Evolutionary conservation across 2,888 invertebrate species (phyloP), one percentile per base, ranked within the genome.

Genomic region (Calliphora vomitoria): DNA sequence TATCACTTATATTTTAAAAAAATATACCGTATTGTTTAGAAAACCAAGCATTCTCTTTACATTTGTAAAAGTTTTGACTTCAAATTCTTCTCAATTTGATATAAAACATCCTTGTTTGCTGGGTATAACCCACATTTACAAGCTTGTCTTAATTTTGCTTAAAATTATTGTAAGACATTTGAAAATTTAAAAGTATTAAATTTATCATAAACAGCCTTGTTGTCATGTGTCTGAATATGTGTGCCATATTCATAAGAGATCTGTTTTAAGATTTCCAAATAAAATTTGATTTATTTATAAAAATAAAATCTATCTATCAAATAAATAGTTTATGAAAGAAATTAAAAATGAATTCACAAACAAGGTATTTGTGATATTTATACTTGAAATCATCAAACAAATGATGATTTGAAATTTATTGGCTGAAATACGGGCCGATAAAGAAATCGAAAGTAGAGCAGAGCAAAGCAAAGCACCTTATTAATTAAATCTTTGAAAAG

Each of bases 361-460:
- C 53, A 44, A 62, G n/a, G 31, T 25, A 31, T 75, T 60, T 38
- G 55, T n/a, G 44, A 10, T 13, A 68, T 44, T 8, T 31, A 13
- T 55, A 55, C 58, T 58, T 44, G 13, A n/a, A 20, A 15, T 50
- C 5, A 13, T 20, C 35, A 44, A 76, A 41, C 44, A 47, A 35
- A 72, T 58, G 4, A 85, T 76, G 38, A 55, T 81, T 41, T 68
- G 41, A 18, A 68, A 31, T n/a, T 60, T n/a, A 60, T 74, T 69
- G 18, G 44, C 44, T 50, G 35, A 50, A 76, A 74, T 58, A 69
- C 58, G 18, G 64, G 85, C 44, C 35, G 13, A 47, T 76, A 66
- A 75, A 41, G 55, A 72, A 69, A 64, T 64, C 47, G 58, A 83
- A 83, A 83, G 79, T 79, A 44, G 80, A 82, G 60, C 75, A 66